Conservation (phyloP, 2,113 vertebrate species). For the Crypturellus undulatus region DNA sequence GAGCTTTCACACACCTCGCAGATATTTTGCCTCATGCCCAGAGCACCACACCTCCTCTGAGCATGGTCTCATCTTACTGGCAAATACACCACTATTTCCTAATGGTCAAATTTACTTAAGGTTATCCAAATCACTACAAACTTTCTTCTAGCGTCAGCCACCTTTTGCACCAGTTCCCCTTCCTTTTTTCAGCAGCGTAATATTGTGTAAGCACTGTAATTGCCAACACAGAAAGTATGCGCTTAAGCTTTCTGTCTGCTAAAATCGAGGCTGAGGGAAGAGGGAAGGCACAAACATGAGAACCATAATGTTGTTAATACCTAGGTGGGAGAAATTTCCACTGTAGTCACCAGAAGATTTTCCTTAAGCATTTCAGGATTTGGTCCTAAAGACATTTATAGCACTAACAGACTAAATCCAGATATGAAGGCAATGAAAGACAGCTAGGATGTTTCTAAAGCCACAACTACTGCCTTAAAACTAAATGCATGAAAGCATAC, state of each 20-base stretch:
- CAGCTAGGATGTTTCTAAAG: background rate
- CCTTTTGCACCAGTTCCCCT: slow-evolving; percentile 1
- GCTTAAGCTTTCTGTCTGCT: slow-evolving; percentile 11
- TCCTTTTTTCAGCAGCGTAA: slow-evolving; percentile 16
- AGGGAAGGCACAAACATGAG: background rate
- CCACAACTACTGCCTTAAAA: background rate
- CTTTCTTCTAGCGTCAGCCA: background rate
- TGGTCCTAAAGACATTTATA: background rate
- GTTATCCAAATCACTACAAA: background rate
- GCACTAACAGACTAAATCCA: background rate
- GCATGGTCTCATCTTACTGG: background rate
- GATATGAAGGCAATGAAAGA: background rate
- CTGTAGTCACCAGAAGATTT: background rate
- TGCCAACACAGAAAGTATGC: background rate
- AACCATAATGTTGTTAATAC: background rate
- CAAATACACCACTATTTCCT: background rate
- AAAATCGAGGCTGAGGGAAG: background rate
- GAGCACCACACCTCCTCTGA: background rate
- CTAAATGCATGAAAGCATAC: background rate
- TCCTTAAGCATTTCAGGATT: background rate
- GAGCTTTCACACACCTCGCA: background rate
- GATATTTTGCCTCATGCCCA: background rate
- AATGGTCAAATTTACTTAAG: slow-evolving; percentile 3
- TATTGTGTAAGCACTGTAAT: background rate
- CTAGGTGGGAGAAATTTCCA: background rate